A percentile compares a stretch with the other conserved stretches of the same genome.
Conservation (phyloP, 1,140 invertebrate genomes). For the Limonius californicus region DNA sequence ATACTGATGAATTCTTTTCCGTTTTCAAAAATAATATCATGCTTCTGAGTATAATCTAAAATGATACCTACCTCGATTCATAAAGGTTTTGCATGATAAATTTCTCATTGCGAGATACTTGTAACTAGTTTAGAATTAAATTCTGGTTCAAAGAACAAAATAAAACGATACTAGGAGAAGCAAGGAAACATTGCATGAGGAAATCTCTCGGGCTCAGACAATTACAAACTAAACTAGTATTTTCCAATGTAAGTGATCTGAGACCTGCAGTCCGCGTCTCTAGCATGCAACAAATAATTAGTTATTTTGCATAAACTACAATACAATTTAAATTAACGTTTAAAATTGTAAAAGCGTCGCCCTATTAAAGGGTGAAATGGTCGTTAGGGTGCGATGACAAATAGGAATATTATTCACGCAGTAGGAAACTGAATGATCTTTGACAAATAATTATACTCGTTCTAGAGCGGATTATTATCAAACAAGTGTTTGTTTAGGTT, state of each 20-base stretch:
- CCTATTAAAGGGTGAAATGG: too few species aligned
- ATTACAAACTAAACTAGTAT: constrained; percentile 34
- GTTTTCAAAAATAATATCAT: too few species aligned
- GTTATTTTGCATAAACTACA: constrained; percentile 39
- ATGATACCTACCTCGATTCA: too few species aligned
- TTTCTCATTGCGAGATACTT: too few species aligned
- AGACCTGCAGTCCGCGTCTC: constrained; percentile 27
- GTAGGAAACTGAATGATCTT: constrained; percentile 18
- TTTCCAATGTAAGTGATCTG: constrained; percentile 38
- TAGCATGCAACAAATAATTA: constrained; percentile 33
- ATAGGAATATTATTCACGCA: constrained; percentile 18
- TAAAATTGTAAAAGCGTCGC: too few species aligned
- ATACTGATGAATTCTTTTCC: too few species aligned
- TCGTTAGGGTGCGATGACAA: constrained; percentile 13
- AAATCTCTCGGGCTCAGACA: neutral
- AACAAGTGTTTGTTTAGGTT: constrained; percentile 42
- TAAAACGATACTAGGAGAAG: too few species aligned
- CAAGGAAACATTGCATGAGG: too few species aligned
- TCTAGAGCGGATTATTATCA: constrained; percentile 34
- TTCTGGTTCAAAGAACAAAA: too few species aligned
- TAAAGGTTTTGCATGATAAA: too few species aligned
- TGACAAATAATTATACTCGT: constrained; percentile 27
- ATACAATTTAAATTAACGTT: constrained; percentile 28
- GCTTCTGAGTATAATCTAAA: too few species aligned
- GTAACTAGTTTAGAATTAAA: too few species aligned